phyloP scores from a whole-genome alignment of 2,113 vertebrate genomes.

The Rhizomys pruinosus region DNA sequence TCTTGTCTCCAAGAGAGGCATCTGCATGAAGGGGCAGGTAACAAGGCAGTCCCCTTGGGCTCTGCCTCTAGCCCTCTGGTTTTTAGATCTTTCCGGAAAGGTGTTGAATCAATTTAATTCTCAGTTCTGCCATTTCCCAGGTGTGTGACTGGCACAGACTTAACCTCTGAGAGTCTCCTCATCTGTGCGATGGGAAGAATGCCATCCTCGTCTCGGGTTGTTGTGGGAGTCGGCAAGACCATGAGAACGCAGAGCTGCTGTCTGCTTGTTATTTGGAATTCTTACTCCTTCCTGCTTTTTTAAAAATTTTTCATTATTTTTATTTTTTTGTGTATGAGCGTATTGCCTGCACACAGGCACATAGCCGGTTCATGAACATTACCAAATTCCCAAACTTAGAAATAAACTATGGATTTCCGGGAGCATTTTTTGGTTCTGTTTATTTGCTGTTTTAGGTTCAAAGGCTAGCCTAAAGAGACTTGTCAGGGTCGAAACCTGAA shows the following conservation, averaged over 20 bases:
- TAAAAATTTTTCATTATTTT: no score
- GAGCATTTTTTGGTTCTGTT: not conserved
- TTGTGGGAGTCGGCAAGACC: no score
- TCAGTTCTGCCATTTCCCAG: not conserved
- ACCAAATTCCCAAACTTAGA: not conserved
- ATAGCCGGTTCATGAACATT: no score
- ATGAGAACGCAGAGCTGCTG: no score
- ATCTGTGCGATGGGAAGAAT: no score
- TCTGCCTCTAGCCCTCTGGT: not conserved
- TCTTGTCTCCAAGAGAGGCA: conserved; percentile 8
- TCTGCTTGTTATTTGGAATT: no score
- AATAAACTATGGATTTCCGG: not conserved
- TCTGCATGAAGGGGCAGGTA: not conserved
- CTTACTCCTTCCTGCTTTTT: no score
- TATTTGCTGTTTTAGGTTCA: not conserved
- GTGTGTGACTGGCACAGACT: no score
- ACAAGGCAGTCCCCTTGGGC: not conserved
- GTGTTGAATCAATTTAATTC: not conserved
- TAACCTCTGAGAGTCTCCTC: no score
- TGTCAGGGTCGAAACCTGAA: not conserved
- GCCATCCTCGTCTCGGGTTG: no score
- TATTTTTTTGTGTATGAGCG: no score
- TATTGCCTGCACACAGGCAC: no score
- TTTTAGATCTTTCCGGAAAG: conserved; percentile 13
- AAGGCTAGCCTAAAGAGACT: not conserved